Conservation (phyloP, 2,113 vertebrate species). For the Cranoglanis bouderius region DNA sequence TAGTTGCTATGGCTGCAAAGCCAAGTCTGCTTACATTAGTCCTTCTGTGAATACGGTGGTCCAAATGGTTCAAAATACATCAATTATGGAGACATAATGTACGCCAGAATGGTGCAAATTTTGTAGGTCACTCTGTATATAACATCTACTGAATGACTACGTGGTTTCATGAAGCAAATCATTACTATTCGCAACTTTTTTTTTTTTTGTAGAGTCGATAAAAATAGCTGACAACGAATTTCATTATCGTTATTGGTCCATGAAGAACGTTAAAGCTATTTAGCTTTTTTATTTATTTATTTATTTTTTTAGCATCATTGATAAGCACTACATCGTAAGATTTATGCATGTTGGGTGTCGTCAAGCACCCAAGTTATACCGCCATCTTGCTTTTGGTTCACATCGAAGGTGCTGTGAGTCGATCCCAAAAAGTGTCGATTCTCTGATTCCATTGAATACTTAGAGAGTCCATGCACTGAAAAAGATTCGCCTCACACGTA, state of each 20-base stretch:
- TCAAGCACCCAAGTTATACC: neutral
- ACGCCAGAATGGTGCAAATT: neutral
- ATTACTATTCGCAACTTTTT: neutral
- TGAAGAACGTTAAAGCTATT: neutral
- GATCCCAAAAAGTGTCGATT: neutral
- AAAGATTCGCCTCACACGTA: neutral
- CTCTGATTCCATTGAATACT: neutral
- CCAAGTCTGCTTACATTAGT: conserved; percentile 18
- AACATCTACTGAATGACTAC: too few species aligned
- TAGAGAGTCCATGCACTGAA: neutral
- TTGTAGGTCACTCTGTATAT: neutral
- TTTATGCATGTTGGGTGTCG: neutral
- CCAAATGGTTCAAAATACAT: neutral
- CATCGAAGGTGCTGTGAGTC: neutral
- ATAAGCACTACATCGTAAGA: neutral
- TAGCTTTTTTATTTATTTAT: neutral
- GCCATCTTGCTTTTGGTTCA: neutral
- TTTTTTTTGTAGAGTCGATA: neutral
- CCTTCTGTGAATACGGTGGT: neutral
- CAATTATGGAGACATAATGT: neutral
- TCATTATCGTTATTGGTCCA: neutral
- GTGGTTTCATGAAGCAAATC: neutral
- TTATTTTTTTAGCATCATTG: neutral
- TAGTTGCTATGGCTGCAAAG: conserved; percentile 13
- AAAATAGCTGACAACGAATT: neutral